These are phyloP conservation scores for Stegodyphus mimosarum DNA, from an alignment of 1,140 invertebrate species.

Conservation along the genomic window DNA sequence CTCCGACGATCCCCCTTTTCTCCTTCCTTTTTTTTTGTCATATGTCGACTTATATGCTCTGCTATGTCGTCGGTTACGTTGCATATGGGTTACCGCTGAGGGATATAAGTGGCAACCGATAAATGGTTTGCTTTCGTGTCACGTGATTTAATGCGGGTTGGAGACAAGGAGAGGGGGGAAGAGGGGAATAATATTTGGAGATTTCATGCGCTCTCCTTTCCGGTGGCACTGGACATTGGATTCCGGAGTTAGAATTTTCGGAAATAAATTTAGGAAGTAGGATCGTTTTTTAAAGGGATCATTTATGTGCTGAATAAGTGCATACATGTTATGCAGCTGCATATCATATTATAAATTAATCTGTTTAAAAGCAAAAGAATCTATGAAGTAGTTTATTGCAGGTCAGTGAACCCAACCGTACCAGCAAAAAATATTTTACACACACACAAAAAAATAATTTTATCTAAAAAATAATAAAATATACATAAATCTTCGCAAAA, in stretches of 20 bases:
- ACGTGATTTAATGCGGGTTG: background rate
- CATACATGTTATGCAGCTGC: too few species aligned
- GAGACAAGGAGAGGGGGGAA: background rate
- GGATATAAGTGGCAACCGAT: background rate
- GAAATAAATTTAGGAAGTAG: background rate
- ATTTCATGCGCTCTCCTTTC: background rate
- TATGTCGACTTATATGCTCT: background rate
- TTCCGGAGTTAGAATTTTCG: background rate
- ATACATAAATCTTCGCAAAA: too few species aligned
- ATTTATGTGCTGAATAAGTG: too few species aligned
- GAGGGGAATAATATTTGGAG: background rate
- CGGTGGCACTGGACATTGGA: background rate
- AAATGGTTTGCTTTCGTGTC: conserved; percentile 1
- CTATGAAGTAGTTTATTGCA: too few species aligned
- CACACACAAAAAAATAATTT: too few species aligned
- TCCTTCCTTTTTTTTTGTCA: conserved; percentile 3
- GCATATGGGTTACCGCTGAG: too few species aligned
- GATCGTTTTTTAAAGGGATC: too few species aligned
- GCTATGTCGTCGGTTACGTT: background rate
- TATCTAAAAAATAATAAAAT: too few species aligned
- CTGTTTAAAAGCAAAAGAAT: too few species aligned
- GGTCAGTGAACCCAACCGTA: too few species aligned
- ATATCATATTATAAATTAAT: too few species aligned
- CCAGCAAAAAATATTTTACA: too few species aligned
- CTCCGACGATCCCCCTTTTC: background rate